phyloP scores from a whole-genome alignment of 2,113 vertebrate genomes.

The Ramphastos sulfuratus region DNA sequence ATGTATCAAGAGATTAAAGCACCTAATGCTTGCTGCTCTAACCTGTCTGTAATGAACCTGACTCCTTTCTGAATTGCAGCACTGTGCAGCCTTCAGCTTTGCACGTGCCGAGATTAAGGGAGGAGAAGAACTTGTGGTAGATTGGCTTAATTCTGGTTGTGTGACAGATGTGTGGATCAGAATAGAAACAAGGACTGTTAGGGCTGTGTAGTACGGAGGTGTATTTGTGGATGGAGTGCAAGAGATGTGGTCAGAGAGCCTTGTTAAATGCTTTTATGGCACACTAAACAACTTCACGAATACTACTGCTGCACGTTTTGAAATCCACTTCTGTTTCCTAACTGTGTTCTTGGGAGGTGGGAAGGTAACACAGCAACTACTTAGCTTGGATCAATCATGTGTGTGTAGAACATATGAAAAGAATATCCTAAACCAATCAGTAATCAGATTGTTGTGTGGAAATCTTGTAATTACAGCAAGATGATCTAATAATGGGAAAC shows the following conservation, averaged over 20 bases:
- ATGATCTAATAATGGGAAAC: not conserved
- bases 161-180: not conserved
- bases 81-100: not conserved
- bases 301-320: not conserved
- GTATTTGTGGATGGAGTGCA: not conserved
- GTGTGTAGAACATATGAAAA: not conserved
- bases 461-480: not conserved
- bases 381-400: not conserved
- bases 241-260: not conserved
- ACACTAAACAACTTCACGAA: not conserved
- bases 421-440: not conserved
- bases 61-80: not conserved
- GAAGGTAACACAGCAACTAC: not conserved
- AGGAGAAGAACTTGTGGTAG: not conserved
- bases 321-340: not conserved
- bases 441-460: not conserved
- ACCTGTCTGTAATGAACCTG: not conserved
- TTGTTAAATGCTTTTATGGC: not conserved
- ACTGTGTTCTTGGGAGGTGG: not conserved
- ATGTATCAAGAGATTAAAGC: not conserved
- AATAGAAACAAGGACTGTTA: conserved; percentile 1
- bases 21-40: not conserved
- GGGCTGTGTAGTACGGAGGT: not conserved
- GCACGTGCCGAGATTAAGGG: not conserved
- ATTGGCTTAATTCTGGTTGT: not conserved